Conservation (phyloP, 2,797 vertebrate genomes). For the Pseudochirops corinnae region DNA sequence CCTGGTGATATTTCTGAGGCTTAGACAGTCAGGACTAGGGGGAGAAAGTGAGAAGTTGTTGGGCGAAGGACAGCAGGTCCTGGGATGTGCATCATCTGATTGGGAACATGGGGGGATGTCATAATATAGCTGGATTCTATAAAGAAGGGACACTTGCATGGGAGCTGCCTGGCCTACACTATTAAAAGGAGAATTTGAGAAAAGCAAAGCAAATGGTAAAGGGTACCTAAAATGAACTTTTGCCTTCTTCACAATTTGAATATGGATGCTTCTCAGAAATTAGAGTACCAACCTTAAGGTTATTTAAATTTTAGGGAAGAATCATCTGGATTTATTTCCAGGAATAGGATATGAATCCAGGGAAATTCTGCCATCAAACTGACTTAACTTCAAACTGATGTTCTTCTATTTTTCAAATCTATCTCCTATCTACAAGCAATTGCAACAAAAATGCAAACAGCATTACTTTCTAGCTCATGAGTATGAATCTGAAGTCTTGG, state of each 20-base stretch:
- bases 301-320: not conserved
- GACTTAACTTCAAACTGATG: conserved; percentile 33
- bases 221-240: not conserved
- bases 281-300: not conserved
- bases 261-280: not conserved
- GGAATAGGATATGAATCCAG: not conserved
- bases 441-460: not conserved
- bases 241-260: not conserved
- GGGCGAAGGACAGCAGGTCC: not conserved
- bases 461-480: not conserved
- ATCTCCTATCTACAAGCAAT: conserved; percentile 5
- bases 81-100: not conserved
- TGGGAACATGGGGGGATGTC: not conserved
- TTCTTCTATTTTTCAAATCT: conserved; percentile 30
- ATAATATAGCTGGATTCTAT: not conserved
- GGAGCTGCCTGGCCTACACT: not conserved
- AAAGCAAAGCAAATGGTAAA: not conserved
- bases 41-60: not conserved
- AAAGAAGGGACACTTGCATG: not conserved
- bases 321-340: not conserved
- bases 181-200: not conserved
- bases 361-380: not conserved
- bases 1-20: not conserved
- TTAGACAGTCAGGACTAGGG: not conserved
- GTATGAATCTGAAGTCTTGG: conserved; percentile 30